Base-by-base conservation (phyloP, 37 sponge, comb jelly and placozoan genomes). In the Chondrilla cf. caribensis region DNA sequence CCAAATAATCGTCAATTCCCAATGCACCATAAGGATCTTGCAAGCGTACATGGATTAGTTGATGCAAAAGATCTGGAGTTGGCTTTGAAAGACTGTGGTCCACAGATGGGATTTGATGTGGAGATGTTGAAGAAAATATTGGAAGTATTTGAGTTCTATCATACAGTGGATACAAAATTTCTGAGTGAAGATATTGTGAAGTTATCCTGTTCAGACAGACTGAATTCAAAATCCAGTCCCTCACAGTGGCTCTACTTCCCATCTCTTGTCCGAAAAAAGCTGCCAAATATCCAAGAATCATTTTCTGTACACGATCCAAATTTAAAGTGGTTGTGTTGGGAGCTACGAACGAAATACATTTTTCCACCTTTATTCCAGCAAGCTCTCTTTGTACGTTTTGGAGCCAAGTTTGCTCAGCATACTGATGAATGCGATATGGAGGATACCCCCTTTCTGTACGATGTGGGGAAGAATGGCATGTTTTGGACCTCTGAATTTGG, bases 231-330 rank as follows among this genome's bases (percentile, higher is more conserved):
- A 14, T 6, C 6, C 6, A n/a, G 15, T 19, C 6, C 18, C 15
- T n/a, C 29, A 62, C 18, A 62, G 22, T 62, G 64, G 64, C 22
- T 62, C 64, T 62, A 62, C 22, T 62, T 62, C 22, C 64, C 64
- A n/a, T 15, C 8, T n/a, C 64, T 62, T 62, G 64, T 15, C 29
- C 6, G 22, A 28, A n/a, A 5, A 19, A 28, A 62, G 15, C 18
- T 7, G 7, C 22, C 22, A 19, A 15, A n/a, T 47, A 11, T 47
- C 11, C 51, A 6, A 7, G 29, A 62, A 5, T 6, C 15, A n/a
- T 62, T 62, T n/a, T 7, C 29, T 7, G 7, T 19, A 7, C 8
- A 62, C 6, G 6, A 62, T 6, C 6, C 6, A 5, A 28, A 62
- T 28, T 6, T 7, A 19, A 6, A 62, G 18, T 62, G 64, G 64